Evolutionary conservation across 2,113 vertebrate genomes (phyloP), one percentile per base, ranked within the genome.

Genomic region (Mustela nigripes): DNA sequence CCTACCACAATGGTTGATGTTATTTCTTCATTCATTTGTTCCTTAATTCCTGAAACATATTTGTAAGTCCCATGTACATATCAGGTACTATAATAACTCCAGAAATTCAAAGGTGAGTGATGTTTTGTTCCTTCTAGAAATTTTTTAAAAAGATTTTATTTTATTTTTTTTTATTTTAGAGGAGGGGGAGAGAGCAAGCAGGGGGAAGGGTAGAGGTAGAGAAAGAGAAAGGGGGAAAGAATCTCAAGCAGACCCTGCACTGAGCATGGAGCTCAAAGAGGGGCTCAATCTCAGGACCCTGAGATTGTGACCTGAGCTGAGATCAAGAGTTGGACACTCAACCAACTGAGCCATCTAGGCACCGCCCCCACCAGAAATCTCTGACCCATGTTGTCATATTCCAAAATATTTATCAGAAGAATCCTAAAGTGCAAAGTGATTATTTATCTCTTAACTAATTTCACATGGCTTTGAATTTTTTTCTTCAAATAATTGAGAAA

Each of bases 391-490:
- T 67, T 89, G 26, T 56, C 50, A 42, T 45, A 90, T 48, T 92
- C 60, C 58, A 95, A 98, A 97, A 83, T 91, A 82, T n/a, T 78
- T 67, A 89, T 45, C 3, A 50, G 88, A 79, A 92, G 4, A 39
- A 84, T 90, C n/a, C 18, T 91, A 14, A 93, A 91, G 33, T 85
- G 21, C 81, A 85, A 92, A 69, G 11, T 26, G 31, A 89, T 1
- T 86, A 85, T 78, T 94, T 10, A 81, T 26, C 76, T 83, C 79
- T 95, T 67, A 81, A 48, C 8, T 50, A 76, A 92, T 81, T 92
- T 82, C 53, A 92, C 24, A 56, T 39, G 36, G 1, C 24, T 91
- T 79, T 80, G 10, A 65, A 58, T 8, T 86, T 96, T 84, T 89
- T 85, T 24, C 84, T 89, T 73, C 15, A 65, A 48, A 60, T 73